Evolutionary conservation across 2,888 invertebrate species (phyloP).

Genomic region (Carpatolechia fugitivella): DNA sequence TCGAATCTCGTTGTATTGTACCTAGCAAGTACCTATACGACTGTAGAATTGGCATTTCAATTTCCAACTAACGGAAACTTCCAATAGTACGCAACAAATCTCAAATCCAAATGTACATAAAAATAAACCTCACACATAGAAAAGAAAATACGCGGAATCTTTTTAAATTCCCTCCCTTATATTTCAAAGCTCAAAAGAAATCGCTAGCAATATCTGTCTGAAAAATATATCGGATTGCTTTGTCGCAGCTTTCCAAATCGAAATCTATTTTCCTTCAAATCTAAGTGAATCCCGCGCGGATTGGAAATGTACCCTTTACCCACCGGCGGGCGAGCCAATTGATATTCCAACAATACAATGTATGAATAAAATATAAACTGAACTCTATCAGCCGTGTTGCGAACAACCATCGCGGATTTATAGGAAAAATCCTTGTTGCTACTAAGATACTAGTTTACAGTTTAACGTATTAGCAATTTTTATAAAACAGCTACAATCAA

Average conservation of each 20-base stretch:
- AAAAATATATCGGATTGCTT: conserved; percentile 80
- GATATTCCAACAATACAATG: conserved; percentile 80
- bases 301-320: conserved; percentile 80
- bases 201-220: conserved; percentile 80
- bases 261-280: conserved; percentile 80
- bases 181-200: conserved; percentile 80
- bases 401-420: conserved; percentile 63
- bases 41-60: neutral
- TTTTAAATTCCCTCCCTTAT: conserved; percentile 72
- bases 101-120: conserved; percentile 8
- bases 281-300: conserved; percentile 80
- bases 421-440: conserved; percentile 49
- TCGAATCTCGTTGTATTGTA: too few relatives aligned
- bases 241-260: conserved; percentile 79
- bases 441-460: conserved; percentile 20
- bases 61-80: neutral
- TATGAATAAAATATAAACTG: conserved; percentile 80
- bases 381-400: conserved; percentile 71
- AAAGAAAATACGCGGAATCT: conserved; percentile 62
- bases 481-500: too few relatives aligned
- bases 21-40: too few relatives aligned
- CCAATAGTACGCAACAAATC: conserved; percentile 1
- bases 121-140: conserved; percentile 31
- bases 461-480: neutral
- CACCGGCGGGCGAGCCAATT: conserved; percentile 79